phyloP scores from a whole-genome alignment of 2,797 vertebrate genomes.

The Gallinago nigripennis region DNA sequence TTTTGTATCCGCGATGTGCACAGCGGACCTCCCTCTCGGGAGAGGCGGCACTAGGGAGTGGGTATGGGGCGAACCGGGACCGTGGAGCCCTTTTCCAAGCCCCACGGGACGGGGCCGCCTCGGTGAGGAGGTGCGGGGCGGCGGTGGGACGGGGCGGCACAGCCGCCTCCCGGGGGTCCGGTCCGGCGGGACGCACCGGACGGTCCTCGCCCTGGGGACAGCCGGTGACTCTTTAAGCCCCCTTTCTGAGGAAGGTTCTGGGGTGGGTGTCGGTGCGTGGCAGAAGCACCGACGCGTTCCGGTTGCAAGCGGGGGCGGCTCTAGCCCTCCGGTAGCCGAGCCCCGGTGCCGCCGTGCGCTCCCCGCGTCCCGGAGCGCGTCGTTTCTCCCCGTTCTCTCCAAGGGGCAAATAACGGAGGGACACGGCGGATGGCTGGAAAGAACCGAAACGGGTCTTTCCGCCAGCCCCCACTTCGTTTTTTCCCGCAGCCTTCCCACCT shows the following conservation, averaged over 20 bases:
- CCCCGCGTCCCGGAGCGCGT: neutral
- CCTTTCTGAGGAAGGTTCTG: rapidly evolving
- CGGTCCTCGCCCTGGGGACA: neutral
- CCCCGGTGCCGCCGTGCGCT: neutral
- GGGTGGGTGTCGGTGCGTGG: neutral
- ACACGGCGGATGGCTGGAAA: neutral
- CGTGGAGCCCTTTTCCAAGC: neutral
- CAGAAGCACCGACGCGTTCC: neutral
- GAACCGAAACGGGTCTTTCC: neutral
- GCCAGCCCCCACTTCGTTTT: neutral
- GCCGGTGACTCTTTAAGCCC: rapidly evolving
- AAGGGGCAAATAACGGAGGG: neutral
- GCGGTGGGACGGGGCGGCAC: too few relatives aligned
- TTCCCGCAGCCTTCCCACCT: neutral
- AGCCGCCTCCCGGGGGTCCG: neutral
- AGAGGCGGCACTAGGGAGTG: neutral
- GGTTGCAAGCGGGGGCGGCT: neutral
- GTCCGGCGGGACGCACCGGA: neutral
- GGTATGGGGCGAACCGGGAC: neutral
- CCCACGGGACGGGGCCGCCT: neutral
- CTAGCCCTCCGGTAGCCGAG: neutral
- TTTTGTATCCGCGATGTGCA: too few relatives aligned
- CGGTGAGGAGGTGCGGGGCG: neutral
- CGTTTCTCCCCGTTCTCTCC: neutral
- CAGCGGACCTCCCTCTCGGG: rapidly evolving